phyloP scores from a whole-genome alignment of 2,113 vertebrate genomes.

The Puffinus mauretanicus region DNA sequence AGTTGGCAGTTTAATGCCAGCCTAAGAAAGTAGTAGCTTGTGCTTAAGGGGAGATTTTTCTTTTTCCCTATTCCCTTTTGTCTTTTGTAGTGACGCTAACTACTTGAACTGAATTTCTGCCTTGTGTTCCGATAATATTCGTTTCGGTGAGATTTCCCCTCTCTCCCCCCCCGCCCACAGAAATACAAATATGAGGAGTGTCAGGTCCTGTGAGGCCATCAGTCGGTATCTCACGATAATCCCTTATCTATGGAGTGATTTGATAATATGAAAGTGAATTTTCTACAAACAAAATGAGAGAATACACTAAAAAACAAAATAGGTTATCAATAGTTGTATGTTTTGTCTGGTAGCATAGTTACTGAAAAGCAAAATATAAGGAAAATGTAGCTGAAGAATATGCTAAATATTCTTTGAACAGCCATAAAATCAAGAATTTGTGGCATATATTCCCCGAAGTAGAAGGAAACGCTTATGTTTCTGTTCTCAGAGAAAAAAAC shows the following conservation, averaged over 20 bases:
- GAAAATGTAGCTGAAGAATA: background rate
- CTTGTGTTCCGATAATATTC: background rate
- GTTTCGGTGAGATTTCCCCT: background rate
- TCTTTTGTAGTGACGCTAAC: background rate
- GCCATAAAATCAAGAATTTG: background rate
- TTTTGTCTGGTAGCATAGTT: background rate
- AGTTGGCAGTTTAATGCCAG: background rate
- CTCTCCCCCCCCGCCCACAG: accelerated
- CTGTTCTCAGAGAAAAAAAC: background rate
- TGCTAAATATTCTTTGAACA: background rate
- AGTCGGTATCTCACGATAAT: background rate
- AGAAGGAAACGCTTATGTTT: background rate
- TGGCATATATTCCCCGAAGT: background rate
- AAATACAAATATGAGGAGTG: background rate
- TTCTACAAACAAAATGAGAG: background rate
- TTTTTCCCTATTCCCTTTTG: background rate
- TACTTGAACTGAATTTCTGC: background rate
- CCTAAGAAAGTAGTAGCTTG: background rate
- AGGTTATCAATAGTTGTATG: background rate
- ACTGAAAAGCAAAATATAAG: background rate
- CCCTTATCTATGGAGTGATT: background rate
- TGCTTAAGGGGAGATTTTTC: background rate
- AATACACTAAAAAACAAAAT: background rate
- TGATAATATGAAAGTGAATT: background rate
- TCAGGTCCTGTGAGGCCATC: background rate